Percentiles rank a stretch among this genome's conserved stretches.
These are phyloP conservation scores for Melanotus villosus DNA, from an alignment of 2,888 invertebrate species.

Conservation along the genomic window DNA sequence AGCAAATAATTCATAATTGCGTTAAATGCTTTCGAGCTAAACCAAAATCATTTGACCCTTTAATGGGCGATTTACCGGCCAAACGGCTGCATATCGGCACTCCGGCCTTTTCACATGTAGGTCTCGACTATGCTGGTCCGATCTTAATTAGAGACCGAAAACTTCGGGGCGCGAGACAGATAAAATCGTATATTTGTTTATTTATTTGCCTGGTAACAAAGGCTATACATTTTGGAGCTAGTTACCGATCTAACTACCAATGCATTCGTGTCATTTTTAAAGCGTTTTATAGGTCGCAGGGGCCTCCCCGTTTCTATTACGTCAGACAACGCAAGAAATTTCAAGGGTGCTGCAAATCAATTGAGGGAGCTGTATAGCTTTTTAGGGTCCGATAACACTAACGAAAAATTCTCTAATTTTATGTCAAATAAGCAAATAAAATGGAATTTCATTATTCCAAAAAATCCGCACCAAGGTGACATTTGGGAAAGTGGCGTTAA, in stretches of 20 bases:
- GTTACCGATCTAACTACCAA: constrained; percentile 55
- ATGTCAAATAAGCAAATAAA: no score
- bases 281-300: constrained; percentile 56
- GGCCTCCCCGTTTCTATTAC: constrained; percentile 51
- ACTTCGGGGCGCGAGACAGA: constrained; percentile 18
- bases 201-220: constrained; percentile 55
- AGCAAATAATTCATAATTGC: constrained; percentile 22
- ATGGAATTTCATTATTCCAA: no score
- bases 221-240: constrained; percentile 59
- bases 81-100: not conserved
- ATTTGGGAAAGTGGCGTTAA: no score
- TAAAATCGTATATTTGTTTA: constrained; percentile 51
- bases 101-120: constrained; percentile 30
- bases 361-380: no score
- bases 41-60: not conserved
- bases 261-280: constrained; percentile 57
- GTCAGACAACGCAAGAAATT: no score
- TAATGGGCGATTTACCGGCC: constrained; percentile 37
- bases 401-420: no score
- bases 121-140: constrained; percentile 51
- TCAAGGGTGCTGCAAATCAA: no score
- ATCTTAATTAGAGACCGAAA: constrained; percentile 1
- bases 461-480: no score
- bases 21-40: constrained; percentile 31
- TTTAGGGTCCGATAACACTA: no score